Conservation (phyloP, 2,888 invertebrate species). For the Eupithecia dodoneata region DNA sequence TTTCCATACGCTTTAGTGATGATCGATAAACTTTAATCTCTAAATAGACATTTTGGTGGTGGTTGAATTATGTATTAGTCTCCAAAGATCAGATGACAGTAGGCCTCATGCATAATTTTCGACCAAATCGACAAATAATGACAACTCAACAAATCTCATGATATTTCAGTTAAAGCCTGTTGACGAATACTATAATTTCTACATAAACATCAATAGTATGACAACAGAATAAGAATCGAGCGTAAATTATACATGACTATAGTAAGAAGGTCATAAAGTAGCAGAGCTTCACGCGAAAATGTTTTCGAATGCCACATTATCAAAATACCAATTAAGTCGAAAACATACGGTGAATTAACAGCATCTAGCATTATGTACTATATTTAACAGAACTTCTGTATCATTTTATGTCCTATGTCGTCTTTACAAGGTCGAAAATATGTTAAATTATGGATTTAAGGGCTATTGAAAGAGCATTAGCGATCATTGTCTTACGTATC, state of each 20-base stretch:
- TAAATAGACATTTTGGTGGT: constrained; percentile 36
- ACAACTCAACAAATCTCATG: neutral
- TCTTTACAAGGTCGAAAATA: constrained; percentile 41
- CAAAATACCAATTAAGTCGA: constrained; percentile 36
- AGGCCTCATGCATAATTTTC: constrained; percentile 19
- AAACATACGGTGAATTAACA: constrained; percentile 46
- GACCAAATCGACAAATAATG: constrained; percentile 25
- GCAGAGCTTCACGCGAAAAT: constrained; percentile 41
- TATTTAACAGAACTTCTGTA: neutral
- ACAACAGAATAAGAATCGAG: constrained; percentile 51
- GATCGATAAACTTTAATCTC: constrained; percentile 35
- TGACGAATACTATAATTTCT: constrained; percentile 55
- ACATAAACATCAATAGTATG: constrained; percentile 52
- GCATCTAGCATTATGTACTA: constrained; percentile 35
- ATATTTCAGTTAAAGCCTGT: constrained; percentile 40
- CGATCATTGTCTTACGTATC: constrained; percentile 36
- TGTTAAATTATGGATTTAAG: constrained; percentile 29
- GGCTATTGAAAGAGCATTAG: constrained; percentile 38
- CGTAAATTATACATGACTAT: constrained; percentile 39
- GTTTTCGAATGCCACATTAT: constrained; percentile 42
- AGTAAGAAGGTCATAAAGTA: constrained; percentile 39
- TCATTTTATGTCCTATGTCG: constrained; percentile 30
- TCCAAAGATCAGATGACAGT: constrained; percentile 5
- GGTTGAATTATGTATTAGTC: constrained; percentile 22
- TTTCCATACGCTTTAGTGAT: constrained; percentile 45